These are phyloP conservation scores for Porites cylindrica DNA, from an alignment of 92 coral and sea anemone species.

Conservation along the genomic window DNA sequence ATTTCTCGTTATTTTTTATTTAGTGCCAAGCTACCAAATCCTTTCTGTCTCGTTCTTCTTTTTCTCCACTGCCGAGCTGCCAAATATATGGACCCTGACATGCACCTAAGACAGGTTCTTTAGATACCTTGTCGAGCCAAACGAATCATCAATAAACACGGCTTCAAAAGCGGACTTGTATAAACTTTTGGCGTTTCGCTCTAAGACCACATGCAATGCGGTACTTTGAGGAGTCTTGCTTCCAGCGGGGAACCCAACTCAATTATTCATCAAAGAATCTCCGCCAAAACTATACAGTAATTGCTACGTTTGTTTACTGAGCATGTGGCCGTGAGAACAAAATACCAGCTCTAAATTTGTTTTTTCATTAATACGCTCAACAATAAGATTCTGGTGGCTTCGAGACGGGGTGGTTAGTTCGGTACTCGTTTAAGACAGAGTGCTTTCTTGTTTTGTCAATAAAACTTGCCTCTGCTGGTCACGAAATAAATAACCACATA, in stretches of 20 bases:
- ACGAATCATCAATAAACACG: no score
- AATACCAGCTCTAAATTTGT: slow-evolving; percentile 9
- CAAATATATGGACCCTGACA: no score
- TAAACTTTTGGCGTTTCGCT: slow-evolving; percentile 12
- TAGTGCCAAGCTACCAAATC: no score
- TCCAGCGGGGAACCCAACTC: slow-evolving; percentile 44
- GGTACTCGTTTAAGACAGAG: slow-evolving; percentile 22
- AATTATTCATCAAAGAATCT: slow-evolving; percentile 47
- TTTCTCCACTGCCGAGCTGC: no score
- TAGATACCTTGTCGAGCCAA: no score
- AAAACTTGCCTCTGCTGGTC: slow-evolving; percentile 8
- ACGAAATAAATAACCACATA: slow-evolving; percentile 1
- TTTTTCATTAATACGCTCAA: neutral
- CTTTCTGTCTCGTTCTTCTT: no score
- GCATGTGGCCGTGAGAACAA: slow-evolving; percentile 11
- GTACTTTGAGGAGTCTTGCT: neutral
- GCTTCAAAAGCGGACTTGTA: neutral
- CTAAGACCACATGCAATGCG: slow-evolving; percentile 9
- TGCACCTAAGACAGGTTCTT: no score
- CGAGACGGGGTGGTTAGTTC: slow-evolving; percentile 23
- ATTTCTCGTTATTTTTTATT: no score
- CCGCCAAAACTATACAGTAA: slow-evolving; percentile 32
- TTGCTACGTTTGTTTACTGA: slow-evolving; percentile 14
- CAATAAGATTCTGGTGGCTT: slow-evolving; percentile 1
- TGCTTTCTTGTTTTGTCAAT: slow-evolving; percentile 4